Conservation (phyloP, 2,113 vertebrate species). For the Barbus barbus region DNA sequence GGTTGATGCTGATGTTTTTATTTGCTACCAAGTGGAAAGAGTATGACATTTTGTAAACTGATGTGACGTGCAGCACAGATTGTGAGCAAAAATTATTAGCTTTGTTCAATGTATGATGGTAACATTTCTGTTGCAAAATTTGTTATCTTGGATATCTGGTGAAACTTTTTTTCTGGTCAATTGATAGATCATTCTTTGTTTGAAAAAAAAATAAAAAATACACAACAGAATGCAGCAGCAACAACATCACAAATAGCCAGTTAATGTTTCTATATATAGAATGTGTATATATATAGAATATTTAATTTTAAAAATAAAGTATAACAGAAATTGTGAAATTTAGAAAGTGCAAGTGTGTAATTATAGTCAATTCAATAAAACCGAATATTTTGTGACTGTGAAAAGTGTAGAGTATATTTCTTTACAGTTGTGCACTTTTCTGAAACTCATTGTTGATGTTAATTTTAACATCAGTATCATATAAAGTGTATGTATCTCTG, state of each 20-base stretch:
- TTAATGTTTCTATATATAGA: not conserved
- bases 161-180: not conserved
- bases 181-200: not conserved
- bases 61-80: not conserved
- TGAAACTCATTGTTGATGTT: not conserved
- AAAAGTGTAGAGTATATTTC: not conserved
- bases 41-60: not conserved
- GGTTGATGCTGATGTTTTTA: not conserved
- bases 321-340: no score
- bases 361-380: not conserved
- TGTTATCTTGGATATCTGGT: not conserved
- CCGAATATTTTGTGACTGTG: not conserved
- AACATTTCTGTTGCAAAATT: not conserved
- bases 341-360: not conserved
- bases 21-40: not conserved
- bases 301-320: no score
- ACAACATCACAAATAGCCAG: not conserved
- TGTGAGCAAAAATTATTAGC: not conserved
- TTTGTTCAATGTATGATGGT: not conserved
- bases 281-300: not conserved
- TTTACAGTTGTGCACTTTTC: not conserved
- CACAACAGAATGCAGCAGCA: not conserved
- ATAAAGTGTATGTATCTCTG: not conserved
- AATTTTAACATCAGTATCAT: not conserved
- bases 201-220: not conserved